Evolutionary conservation across 2,888 invertebrate species (phyloP).

Genomic region (Ophraella communa): DNA sequence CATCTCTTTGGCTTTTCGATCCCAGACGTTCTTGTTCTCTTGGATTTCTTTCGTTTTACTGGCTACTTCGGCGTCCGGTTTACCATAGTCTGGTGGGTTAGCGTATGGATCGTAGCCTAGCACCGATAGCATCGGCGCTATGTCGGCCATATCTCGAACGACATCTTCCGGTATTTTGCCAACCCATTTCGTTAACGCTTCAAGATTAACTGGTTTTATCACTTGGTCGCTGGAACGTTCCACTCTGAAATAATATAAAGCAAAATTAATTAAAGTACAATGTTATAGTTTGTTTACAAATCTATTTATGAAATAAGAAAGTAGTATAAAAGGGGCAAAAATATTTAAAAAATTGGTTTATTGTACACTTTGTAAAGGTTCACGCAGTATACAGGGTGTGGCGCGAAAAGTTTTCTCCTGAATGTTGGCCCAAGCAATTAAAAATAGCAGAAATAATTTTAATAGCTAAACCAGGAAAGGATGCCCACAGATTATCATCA

Average conservation of each 20-base stretch:
- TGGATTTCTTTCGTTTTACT: conserved; percentile 65
- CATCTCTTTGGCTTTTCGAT: conserved; percentile 59
- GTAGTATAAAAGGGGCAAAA: no score
- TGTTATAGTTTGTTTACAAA: no score
- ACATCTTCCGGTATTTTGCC: conserved; percentile 91
- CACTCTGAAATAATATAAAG: conserved; percentile 69
- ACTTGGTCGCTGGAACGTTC: conserved; percentile 99
- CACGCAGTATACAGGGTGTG: no score
- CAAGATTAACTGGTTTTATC: conserved; percentile 96
- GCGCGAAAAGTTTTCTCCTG: no score
- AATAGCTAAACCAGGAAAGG: no score
- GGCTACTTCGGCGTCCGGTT: conserved; percentile 78
- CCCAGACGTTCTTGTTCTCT: conserved; percentile 56
- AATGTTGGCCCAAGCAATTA: no score
- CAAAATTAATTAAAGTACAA: not conserved
- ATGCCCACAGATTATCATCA: no score
- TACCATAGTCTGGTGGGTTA: conserved; percentile 95
- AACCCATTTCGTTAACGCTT: conserved; percentile 93
- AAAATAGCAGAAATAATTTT: no score
- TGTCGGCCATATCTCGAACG: conserved; percentile 86
- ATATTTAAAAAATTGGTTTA: no score
- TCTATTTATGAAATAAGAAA: no score
- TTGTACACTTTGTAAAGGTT: no score
- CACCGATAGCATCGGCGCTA: conserved; percentile 93
- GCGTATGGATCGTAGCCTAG: conserved; percentile 90